Percentiles rank a stretch among this genome's conserved stretches.
These are phyloP conservation scores for Notodonta ziczac DNA, from an alignment of 2,888 invertebrate species.

Conservation along the genomic window DNA sequence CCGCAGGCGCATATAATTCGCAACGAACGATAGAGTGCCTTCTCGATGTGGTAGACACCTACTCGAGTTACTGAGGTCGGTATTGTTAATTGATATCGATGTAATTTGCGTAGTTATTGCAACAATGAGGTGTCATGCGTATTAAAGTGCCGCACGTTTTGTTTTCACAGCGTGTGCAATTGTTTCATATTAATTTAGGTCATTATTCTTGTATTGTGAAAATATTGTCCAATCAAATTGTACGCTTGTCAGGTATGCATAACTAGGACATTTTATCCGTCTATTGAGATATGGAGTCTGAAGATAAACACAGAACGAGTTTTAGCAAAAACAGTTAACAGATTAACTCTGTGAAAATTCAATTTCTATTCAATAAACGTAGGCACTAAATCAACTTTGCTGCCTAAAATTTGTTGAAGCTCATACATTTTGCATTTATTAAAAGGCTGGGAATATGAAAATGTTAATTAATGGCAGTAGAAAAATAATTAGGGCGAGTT, in stretches of 20 bases:
- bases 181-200: not conserved
- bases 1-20: constrained; percentile 26
- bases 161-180: not conserved
- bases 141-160: constrained; percentile 5
- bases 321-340: too few species aligned
- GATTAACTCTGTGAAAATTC: too few species aligned
- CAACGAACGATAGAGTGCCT: constrained; percentile 22
- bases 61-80: constrained; percentile 33
- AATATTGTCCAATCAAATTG: not conserved
- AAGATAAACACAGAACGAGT: too few species aligned
- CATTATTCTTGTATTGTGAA: not conserved
- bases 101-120: constrained; percentile 18
- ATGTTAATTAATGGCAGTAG: not conserved
- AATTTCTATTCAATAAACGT: too few species aligned
- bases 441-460: too few species aligned
- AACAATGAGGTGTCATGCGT: constrained; percentile 10
- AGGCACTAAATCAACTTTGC: too few species aligned
- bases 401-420: too few species aligned
- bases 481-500: not conserved
- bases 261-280: too few species aligned
- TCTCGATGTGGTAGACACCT: constrained; percentile 15
- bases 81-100: constrained; percentile 26
- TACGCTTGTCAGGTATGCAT: not conserved
- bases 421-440: too few species aligned
- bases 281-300: too few species aligned